Evolutionary conservation across 1,140 invertebrate genomes (phyloP), one percentile per base, ranked within the genome.

Genomic region (Bradysia coprophila): DNA sequence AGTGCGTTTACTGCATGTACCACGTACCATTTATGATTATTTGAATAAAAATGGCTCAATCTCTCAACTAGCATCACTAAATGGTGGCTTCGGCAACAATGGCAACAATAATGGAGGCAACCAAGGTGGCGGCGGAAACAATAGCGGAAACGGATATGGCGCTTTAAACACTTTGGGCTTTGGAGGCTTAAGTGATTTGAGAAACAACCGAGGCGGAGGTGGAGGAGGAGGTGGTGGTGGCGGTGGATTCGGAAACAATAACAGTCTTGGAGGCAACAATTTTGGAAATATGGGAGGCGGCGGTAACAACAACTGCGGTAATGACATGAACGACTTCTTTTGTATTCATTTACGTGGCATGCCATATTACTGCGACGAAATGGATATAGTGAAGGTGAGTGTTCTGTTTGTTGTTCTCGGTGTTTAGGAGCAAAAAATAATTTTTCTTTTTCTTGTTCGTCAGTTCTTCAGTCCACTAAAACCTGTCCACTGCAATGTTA

Each of bases 381-480:
- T 56, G 42, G 58, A 60, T 43, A 49, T 61, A 15, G 56, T 51
- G 21, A 58, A 57, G 46, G 57, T 60, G 21, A 28, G 41, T 41
- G 21, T 5, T 16, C 34, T 9, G 16, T 41, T 31, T 19, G n/a
- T n/a, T n/a, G n/a, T n/a, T n/a, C n/a, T n/a, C n/a, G n/a, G n/a
- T n/a, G n/a, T n/a, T n/a, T n/a, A n/a, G n/a, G n/a, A n/a, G n/a
- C n/a, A n/a, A n/a, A n/a, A n/a, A n/a, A n/a, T n/a, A n/a, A n/a
- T n/a, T n/a, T n/a, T n/a, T n/a, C n/a, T n/a, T n/a, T n/a, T n/a
- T n/a, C n/a, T n/a, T n/a, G n/a, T n/a, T n/a, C n/a, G 11, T 4
- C 23, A 61, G 57, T 61, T 61, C 45, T 61, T 60, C 23, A 54
- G 58, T 36, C 58, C 58, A n/a, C 43, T 61, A 28, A 51, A 56